Conservation (phyloP, 2,888 invertebrate genomes). For the Dilophus febrilis region DNA sequence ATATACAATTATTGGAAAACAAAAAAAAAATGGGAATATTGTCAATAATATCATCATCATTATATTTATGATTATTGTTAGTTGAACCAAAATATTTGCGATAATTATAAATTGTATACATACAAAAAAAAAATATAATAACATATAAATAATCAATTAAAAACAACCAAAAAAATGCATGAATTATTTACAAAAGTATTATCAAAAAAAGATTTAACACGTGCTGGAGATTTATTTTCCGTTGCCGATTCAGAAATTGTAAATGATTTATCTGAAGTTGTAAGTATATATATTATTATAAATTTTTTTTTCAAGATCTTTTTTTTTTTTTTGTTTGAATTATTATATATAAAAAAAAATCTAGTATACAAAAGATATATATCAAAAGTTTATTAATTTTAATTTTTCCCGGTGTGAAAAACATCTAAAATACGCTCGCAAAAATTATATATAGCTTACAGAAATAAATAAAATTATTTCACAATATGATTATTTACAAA, state of each 20-base stretch:
- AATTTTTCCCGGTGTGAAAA: neutral
- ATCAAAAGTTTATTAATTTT: too few species aligned
- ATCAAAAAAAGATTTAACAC: conserved; percentile 72
- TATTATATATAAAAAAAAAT: neutral
- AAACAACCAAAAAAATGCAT: conserved; percentile 79
- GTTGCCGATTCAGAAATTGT: conserved; percentile 75
- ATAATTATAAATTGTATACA: too few species aligned
- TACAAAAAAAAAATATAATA: too few species aligned
- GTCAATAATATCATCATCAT: too few species aligned
- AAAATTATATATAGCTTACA: conserved; percentile 34
- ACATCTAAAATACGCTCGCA: neutral
- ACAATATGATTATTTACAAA: conserved; percentile 63
- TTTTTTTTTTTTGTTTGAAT: neutral
- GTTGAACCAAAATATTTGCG: too few species aligned
- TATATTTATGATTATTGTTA: too few species aligned
- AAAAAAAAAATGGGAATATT: too few species aligned
- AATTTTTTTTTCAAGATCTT: neutral
- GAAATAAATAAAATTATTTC: conserved; percentile 70
- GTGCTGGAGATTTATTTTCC: conserved; percentile 81
- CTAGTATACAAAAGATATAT: neutral
- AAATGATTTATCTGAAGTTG: conserved; percentile 67
- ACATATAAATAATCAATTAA: too few species aligned
- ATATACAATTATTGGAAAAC: too few species aligned
- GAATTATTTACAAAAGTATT: conserved; percentile 81
- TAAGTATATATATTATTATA: conserved; percentile 31